Conservation (phyloP, 2,888 invertebrate species). For the Gisinianus flammeolus region DNA sequence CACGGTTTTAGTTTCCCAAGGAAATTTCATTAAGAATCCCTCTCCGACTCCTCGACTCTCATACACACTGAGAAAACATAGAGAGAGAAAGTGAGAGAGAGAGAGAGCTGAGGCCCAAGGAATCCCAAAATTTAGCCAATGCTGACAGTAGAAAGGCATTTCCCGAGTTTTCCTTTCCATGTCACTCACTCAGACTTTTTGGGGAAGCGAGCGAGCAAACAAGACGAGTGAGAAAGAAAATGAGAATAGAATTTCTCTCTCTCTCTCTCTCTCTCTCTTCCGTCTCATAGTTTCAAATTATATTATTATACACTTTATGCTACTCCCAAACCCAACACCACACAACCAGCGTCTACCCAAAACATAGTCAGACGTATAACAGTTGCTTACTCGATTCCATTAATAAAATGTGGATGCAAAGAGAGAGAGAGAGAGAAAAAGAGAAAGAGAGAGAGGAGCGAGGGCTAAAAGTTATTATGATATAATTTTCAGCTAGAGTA, state of each 20-base stretch:
- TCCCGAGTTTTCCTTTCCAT: background rate
- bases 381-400: too few relatives aligned
- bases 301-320: background rate
- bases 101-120: background rate
- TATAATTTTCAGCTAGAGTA: too few relatives aligned
- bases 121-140: too few relatives aligned
- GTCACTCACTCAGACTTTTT: background rate
- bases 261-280: background rate
- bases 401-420: too few relatives aligned
- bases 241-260: background rate
- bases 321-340: background rate
- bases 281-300: background rate
- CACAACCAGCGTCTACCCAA: too few relatives aligned
- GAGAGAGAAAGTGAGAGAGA: background rate
- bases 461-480: too few relatives aligned
- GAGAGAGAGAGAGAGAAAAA: too few relatives aligned
- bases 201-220: background rate
- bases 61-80: background rate
- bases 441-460: too few relatives aligned
- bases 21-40: slow-evolving; percentile 14
- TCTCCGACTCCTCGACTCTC: background rate
- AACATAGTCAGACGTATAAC: too few relatives aligned
- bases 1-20: background rate
- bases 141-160: background rate
- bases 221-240: too few relatives aligned